phyloP scores from a whole-genome alignment of 35 echinoderm and acorn worm genomes.

The Lytechinus variegatus region DNA sequence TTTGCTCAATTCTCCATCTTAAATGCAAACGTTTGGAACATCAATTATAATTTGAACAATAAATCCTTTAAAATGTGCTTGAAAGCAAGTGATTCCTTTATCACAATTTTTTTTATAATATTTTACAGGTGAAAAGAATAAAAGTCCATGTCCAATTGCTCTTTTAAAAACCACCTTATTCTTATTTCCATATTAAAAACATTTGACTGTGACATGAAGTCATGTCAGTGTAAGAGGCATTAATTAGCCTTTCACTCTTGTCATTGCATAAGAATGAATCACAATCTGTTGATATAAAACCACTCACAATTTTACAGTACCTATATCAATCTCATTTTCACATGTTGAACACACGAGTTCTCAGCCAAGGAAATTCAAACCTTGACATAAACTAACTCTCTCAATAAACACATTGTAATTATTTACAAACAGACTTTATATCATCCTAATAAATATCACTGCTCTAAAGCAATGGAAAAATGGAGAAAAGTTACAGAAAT shows the following conservation, averaged over 20 bases:
- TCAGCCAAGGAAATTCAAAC: not conserved
- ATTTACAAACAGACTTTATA: not conserved
- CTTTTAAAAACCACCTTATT: not conserved
- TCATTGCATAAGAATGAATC: constrained; percentile 4
- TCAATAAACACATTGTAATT: constrained; percentile 15
- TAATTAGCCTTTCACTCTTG: not conserved
- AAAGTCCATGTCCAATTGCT: not conserved
- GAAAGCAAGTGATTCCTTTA: not conserved
- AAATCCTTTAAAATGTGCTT: not conserved
- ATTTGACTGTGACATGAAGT: not conserved
- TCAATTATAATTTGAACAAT: not conserved
- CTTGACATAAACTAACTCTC: not conserved
- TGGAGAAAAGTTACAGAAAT: not conserved
- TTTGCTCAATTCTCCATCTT: not conserved
- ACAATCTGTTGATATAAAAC: not conserved
- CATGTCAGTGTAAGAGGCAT: not conserved
- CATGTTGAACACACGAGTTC: not conserved
- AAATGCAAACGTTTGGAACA: not conserved
- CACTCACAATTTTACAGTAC: not conserved
- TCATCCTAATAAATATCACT: not conserved
- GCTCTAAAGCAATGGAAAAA: constrained; percentile 3
- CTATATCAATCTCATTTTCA: not conserved
- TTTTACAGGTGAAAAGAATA: not conserved
- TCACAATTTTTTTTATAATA: not conserved
- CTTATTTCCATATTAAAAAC: constrained; percentile 4